Evolutionary conservation across 1,140 invertebrate genomes (phyloP).

Genomic region (Procambarus virginalis): DNA sequence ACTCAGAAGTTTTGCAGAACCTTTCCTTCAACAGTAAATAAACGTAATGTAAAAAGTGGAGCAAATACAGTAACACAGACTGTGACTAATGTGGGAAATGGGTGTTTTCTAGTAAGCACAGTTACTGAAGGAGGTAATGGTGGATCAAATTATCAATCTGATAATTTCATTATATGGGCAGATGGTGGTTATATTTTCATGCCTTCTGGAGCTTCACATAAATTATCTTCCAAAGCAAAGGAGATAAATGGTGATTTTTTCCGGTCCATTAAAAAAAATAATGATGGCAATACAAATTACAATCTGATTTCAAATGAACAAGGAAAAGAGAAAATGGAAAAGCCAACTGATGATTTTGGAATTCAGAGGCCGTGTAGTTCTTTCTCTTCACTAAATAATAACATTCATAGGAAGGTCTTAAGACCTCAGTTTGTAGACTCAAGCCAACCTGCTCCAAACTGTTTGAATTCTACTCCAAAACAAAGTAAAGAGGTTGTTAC

Average conservation of each 20-base stretch:
- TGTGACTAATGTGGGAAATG: background rate
- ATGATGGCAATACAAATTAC: no score
- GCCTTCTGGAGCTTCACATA: background rate
- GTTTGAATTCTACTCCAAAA: background rate
- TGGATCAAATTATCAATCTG: background rate
- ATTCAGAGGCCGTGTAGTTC: no score
- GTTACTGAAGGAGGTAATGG: background rate
- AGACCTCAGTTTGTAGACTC: background rate
- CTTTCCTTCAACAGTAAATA: no score
- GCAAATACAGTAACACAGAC: background rate
- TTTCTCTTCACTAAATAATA: background rate
- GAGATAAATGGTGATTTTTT: no score
- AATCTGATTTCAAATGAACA: background rate
- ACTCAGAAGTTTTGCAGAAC: no score
- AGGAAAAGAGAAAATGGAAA: no score
- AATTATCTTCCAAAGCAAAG: background rate
- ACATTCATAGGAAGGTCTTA: background rate
- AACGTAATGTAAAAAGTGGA: background rate
- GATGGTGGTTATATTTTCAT: background rate
- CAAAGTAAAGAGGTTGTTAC: background rate
- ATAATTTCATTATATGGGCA: background rate
- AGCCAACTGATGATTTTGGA: no score
- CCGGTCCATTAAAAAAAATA: no score
- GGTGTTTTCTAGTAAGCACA: background rate
- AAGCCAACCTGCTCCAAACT: background rate